Percentiles rank a stretch among this genome's conserved stretches.
These are phyloP conservation scores for Asteroscopus sphinx DNA, from an alignment of 2,888 invertebrate genomes.

Conservation along the genomic window DNA sequence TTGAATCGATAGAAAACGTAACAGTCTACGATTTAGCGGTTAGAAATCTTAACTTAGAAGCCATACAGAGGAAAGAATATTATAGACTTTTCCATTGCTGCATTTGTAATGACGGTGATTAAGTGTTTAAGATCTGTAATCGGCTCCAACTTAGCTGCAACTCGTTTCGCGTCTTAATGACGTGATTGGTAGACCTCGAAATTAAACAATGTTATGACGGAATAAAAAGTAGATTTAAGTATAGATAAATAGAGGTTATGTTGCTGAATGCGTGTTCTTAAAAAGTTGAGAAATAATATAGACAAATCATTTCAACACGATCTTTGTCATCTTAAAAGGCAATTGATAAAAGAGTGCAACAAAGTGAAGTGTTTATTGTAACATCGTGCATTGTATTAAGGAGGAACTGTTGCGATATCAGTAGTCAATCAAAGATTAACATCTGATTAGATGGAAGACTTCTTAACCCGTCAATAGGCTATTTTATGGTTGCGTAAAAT, in stretches of 20 bases:
- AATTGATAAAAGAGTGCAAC: conserved; percentile 29
- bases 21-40: conserved; percentile 61
- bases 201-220: conserved; percentile 39
- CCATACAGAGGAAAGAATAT: conserved; percentile 63
- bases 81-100: conserved; percentile 50
- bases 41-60: conserved; percentile 68
- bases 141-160: conserved; percentile 50
- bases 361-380: conserved; percentile 36
- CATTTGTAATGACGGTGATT: conserved; percentile 53
- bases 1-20: conserved; percentile 45
- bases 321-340: conserved; percentile 19
- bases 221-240: conserved; percentile 37
- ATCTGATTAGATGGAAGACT: conserved; percentile 51
- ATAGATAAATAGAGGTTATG: conserved; percentile 31
- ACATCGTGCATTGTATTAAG: conserved; percentile 25
- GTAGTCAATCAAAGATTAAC: conserved; percentile 45
- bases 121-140: conserved; percentile 49
- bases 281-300: conserved; percentile 35
- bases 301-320: conserved; percentile 36
- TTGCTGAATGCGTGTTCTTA: conserved; percentile 17
- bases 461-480: conserved; percentile 63
- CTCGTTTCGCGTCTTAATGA: conserved; percentile 59
- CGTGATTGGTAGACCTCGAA: conserved; percentile 53
- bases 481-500: conserved; percentile 72
- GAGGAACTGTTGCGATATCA: conserved; percentile 45